Evolutionary conservation across 30 jellyfish, hydroid and myxozoan species (phyloP).

Genomic region (Turritopsis rubra): DNA sequence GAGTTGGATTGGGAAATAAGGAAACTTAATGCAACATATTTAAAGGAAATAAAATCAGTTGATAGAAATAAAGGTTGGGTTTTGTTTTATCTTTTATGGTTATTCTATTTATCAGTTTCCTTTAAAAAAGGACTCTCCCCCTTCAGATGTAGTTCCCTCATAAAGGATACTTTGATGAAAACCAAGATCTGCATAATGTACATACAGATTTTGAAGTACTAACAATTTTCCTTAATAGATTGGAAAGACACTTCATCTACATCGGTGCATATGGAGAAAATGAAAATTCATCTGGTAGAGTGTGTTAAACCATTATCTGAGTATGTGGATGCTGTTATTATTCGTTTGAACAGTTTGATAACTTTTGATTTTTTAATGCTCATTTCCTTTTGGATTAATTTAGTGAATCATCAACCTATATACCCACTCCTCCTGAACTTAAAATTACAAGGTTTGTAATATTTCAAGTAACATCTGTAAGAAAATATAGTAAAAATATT

Average conservation of each 20-base stretch:
- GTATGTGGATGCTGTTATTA: background rate
- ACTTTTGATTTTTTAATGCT: background rate
- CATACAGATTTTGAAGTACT: too few relatives aligned
- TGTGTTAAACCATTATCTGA: constrained; percentile 25
- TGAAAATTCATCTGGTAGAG: constrained; percentile 49
- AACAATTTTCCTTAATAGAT: too few relatives aligned
- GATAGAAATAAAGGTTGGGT: background rate
- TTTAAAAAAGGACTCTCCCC: too few relatives aligned
- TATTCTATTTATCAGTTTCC: too few relatives aligned
- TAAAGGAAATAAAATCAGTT: background rate
- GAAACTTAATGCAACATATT: constrained; percentile 42
- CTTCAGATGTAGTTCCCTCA: too few relatives aligned
- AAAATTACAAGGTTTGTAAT: constrained; percentile 19
- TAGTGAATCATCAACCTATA: background rate
- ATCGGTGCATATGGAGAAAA: constrained; percentile 64
- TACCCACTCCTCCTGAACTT: constrained; percentile 19
- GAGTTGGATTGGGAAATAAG: constrained; percentile 44
- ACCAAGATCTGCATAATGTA: too few relatives aligned
- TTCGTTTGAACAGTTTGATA: too few relatives aligned
- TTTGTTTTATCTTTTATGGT: background rate
- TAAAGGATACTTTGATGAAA: too few relatives aligned
- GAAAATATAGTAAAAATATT: background rate
- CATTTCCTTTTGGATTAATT: background rate
- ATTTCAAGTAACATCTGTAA: background rate
- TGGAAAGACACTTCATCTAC: constrained; percentile 22